Percentiles rank a stretch among this genome's conserved stretches.
phyloP scores from a whole-genome alignment of 2,888 invertebrate genomes.

The Apamea anceps region DNA sequence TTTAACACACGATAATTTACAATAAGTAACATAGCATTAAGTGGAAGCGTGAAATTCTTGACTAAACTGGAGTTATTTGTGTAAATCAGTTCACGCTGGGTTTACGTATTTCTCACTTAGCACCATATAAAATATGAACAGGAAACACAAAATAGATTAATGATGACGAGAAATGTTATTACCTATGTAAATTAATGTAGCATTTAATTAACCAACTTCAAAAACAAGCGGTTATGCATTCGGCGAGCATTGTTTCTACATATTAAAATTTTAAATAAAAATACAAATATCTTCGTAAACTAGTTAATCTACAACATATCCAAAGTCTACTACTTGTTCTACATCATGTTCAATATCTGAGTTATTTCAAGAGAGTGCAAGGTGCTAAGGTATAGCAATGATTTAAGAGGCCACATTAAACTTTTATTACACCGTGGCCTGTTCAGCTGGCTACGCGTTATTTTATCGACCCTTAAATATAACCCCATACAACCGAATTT shows the following conservation, averaged over 20 bases:
- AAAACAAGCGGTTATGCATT: background rate
- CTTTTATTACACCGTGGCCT: slow-evolving; percentile 66
- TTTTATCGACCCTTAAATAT: slow-evolving; percentile 58
- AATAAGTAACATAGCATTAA: slow-evolving; percentile 74
- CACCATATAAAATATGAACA: slow-evolving; percentile 56
- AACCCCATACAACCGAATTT: slow-evolving; percentile 39
- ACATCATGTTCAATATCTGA: slow-evolving; percentile 34
- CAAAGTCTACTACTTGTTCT: background rate
- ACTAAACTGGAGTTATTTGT: slow-evolving; percentile 70
- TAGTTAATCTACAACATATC: background rate
- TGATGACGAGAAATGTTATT: slow-evolving; percentile 7
- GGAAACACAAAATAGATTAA: slow-evolving; percentile 41
- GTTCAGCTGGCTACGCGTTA: slow-evolving; percentile 55
- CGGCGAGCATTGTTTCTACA: background rate
- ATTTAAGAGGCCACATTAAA: slow-evolving; percentile 75
- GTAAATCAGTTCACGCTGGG: slow-evolving; percentile 75
- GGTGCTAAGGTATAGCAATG: slow-evolving; percentile 68
- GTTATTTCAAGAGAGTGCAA: slow-evolving; percentile 50
- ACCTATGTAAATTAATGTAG: background rate
- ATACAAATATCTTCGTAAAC: background rate
- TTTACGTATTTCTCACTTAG: slow-evolving; percentile 61
- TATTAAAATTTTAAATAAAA: background rate
- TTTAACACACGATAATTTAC: slow-evolving; percentile 82
- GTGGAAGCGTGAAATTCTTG: slow-evolving; percentile 80
- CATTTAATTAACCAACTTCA: background rate